A percentile compares a stretch with the other conserved stretches of the same genome.
These are phyloP conservation scores for Blomia tropicalis DNA, from an alignment of 2,888 invertebrate genomes.

Conservation along the genomic window DNA sequence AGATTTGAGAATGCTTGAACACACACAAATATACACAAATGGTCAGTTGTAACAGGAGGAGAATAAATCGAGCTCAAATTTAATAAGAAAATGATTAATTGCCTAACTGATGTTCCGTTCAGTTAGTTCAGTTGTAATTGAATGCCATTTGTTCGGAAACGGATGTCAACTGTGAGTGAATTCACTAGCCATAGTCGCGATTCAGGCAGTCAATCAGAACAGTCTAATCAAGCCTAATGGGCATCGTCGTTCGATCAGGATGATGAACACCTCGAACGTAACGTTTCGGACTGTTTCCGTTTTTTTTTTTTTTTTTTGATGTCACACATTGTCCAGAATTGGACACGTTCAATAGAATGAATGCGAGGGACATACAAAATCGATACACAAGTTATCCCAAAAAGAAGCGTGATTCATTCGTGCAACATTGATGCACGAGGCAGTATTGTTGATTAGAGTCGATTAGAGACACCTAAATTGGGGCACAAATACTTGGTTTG, in stretches of 20 bases:
- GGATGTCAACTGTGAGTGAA: neutral
- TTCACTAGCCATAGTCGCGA: neutral
- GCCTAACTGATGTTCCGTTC: neutral
- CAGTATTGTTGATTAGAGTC: conserved; percentile 19
- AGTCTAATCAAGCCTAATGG: conserved; percentile 9
- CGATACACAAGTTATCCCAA: neutral
- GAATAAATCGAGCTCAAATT: no score
- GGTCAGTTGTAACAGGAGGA: no score
- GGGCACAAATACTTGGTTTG: neutral
- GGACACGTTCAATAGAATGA: neutral
- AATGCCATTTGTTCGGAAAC: neutral
- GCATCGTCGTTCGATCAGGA: neutral
- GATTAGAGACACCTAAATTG: conserved; percentile 11
- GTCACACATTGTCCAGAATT: neutral
- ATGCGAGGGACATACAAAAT: neutral
- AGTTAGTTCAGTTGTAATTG: neutral
- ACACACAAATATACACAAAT: no score
- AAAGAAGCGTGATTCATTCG: conserved; percentile 12
- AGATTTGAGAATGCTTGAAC: no score
- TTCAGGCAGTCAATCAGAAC: conserved; percentile 13
- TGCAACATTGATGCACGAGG: neutral
- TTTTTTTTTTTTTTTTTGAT: neutral
- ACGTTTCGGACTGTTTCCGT: neutral
- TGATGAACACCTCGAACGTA: neutral
- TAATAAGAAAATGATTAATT: conserved; percentile 11